Conservation (phyloP, 2,797 vertebrate species). For the Carapus acus region DNA sequence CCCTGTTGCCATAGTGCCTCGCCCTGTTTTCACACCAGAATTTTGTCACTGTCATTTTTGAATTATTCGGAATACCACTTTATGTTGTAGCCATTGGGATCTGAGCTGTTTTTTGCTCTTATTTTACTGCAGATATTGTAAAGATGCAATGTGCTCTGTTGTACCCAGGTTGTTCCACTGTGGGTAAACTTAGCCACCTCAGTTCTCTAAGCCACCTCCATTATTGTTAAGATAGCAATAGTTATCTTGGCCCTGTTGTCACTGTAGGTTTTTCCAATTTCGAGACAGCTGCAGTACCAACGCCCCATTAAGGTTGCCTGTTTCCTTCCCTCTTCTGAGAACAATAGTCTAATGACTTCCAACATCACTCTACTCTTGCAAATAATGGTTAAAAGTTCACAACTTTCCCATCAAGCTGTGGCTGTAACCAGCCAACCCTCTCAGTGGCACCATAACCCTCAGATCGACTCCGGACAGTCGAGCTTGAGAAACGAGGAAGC, state of each 20-base stretch:
- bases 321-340: slow-evolving; percentile 53
- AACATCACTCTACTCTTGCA: slow-evolving; percentile 43
- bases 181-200: background rate
- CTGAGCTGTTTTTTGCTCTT: too few species aligned
- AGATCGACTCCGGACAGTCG: slow-evolving; percentile 33
- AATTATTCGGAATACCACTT: background rate
- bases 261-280: slow-evolving; percentile 33
- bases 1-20: too few species aligned
- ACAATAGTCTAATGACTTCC: slow-evolving; percentile 44
- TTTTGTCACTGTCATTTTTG: too few species aligned
- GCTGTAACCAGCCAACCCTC: slow-evolving; percentile 15
- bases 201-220: slow-evolving; percentile 5
- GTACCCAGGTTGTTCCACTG: too few species aligned
- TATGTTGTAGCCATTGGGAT: background rate
- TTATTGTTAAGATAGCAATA: slow-evolving; percentile 16
- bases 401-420: slow-evolving; percentile 46
- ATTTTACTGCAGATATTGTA: too few species aligned
- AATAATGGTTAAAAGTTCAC: slow-evolving; percentile 47
- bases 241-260: slow-evolving; percentile 16
- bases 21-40: too few species aligned
- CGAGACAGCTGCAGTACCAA: slow-evolving; percentile 40
- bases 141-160: too few species aligned
- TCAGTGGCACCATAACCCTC: slow-evolving; percentile 21
- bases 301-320: slow-evolving; percentile 49
- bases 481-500: slow-evolving; percentile 62